Base-by-base conservation (phyloP, 2,888 invertebrate species). In the Clunio marinus region DNA sequence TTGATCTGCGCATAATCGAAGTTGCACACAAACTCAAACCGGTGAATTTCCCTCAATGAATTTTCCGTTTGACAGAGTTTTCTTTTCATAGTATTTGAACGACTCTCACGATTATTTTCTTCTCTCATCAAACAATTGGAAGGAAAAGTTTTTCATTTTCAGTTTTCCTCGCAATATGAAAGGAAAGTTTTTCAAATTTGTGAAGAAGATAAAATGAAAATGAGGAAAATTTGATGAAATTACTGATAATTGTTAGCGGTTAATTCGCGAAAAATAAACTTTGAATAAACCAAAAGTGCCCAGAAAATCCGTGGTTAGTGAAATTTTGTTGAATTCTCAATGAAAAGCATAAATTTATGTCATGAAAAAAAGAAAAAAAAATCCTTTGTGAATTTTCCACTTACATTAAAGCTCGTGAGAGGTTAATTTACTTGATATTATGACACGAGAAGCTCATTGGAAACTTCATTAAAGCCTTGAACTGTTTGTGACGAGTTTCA, bases 41-140 rank as follows among this genome's bases (percentile, higher is more conserved):
- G 66, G 66, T 55, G 46, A 66, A 45, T 28, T 66, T 66, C 45
- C 17, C 46, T 65, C 46, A 65, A 65, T 65, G 63, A 65, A 65
- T 15, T 25, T 28, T 10, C n/a, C 20, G 46, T 65, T 25, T 10
- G 17, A 65, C 63, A 13, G 1, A 22, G 10, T 8, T 2, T 22
- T n/a, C n/a, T 32, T 46, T 5, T 27, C 1, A 1, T 15, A 8
- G 46, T 66, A 20, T 25, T 32, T 22, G 32, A 66, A 66, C 17
- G 20, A 32, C 66, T 66, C 66, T 66, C 66, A 22, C 27, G 27
- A 37, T 24, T 22, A 63, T n/a, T n/a, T 22, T 4, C 20, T 13
- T 51, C 25, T 51, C 66, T 66, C 51, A 51, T 51, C 3, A n/a
- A 7, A 10, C 66, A 25, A 55, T 66, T 66, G 66, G 66, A 66